A percentile compares a stretch with the other conserved stretches of the same genome.
Conservation (phyloP, 2,113 vertebrate genomes). For the Tonatia bakeri region DNA sequence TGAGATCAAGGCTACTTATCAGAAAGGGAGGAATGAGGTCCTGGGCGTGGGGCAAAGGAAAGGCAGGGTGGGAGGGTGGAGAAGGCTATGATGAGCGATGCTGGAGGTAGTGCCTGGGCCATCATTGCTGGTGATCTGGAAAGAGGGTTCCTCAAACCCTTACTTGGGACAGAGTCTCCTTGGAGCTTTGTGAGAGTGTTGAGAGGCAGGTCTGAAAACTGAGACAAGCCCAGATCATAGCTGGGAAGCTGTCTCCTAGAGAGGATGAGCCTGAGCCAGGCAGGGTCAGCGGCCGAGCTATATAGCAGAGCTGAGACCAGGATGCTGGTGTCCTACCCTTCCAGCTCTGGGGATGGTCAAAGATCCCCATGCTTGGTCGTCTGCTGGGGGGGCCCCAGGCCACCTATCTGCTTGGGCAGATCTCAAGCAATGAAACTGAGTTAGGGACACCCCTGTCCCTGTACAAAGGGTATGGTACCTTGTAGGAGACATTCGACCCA, state of each 20-base stretch:
- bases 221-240: accelerated
- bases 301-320: background rate
- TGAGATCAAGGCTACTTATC: background rate
- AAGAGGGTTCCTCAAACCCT: background rate
- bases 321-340: background rate
- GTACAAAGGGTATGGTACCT: background rate
- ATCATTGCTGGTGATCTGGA: background rate
- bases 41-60: background rate
- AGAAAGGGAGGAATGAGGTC: background rate
- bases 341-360: background rate
- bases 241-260: background rate
- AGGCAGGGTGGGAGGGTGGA: too few species aligned
- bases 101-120: accelerated
- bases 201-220: background rate
- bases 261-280: background rate
- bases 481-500: background rate
- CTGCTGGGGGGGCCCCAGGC: background rate
- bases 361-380: background rate
- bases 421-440: background rate
- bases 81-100: background rate
- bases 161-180: accelerated
- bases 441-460: background rate
- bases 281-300: background rate
- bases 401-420: background rate
- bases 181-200: background rate